Conservation (phyloP, 2,113 vertebrate species). For the Thunnus thynnus region DNA sequence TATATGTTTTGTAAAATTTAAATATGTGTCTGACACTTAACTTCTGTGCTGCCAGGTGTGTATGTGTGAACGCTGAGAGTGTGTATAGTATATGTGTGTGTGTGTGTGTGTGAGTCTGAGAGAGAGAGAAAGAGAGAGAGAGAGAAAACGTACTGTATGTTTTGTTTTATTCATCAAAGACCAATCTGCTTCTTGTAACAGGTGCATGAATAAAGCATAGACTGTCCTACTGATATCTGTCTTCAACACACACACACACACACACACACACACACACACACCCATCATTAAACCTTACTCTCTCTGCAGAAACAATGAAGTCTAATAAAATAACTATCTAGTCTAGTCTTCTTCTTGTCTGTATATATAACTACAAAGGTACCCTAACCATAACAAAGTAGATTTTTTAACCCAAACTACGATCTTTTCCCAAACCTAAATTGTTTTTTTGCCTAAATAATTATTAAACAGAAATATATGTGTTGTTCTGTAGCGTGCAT, state of each 20-base stretch:
- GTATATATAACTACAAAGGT: too few relatives aligned
- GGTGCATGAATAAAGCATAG: conserved; percentile 61
- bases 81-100: background rate
- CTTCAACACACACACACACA: background rate
- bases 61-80: background rate
- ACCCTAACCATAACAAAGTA: too few relatives aligned
- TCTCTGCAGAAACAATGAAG: background rate
- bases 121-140: background rate
- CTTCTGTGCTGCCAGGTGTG: background rate
- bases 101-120: background rate
- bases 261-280: background rate
- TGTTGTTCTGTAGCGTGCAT: too few relatives aligned
- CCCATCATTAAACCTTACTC: too few relatives aligned
- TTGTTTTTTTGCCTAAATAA: too few relatives aligned
- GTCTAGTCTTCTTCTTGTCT: too few relatives aligned
- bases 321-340: background rate
- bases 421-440: too few relatives aligned
- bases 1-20: conserved; percentile 7
- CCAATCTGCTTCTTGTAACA: conserved; percentile 64
- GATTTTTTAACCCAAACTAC: too few relatives aligned
- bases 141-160: background rate
- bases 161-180: conserved; percentile 72
- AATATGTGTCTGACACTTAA: conserved; percentile 16
- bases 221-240: conserved; percentile 40
- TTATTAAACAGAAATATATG: too few relatives aligned